phyloP scores from a whole-genome alignment of 37 sponge, comb jelly and placozoan genomes.

The Ephydatia muelleri region DNA sequence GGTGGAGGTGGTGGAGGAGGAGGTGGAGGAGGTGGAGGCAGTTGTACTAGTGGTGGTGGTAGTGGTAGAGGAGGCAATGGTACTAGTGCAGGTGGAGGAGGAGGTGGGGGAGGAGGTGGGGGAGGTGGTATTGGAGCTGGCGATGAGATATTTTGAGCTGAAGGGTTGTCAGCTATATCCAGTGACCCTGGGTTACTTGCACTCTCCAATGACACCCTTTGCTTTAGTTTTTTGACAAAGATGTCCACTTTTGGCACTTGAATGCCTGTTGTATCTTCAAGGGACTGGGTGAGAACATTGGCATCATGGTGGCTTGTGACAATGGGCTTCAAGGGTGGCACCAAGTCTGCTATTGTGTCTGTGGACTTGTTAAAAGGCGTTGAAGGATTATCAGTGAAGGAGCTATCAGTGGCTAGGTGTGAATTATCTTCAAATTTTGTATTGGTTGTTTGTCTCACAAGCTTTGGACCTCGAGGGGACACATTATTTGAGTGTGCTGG shows the following conservation, averaged over 20 bases:
- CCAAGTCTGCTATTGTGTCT: constrained; percentile 19
- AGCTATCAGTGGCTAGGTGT: background rate
- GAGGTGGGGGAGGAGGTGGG: too few species aligned
- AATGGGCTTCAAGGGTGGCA: constrained; percentile 11
- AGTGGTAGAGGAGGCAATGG: background rate
- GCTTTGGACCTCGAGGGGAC: background rate
- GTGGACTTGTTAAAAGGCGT: background rate
- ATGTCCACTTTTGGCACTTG: constrained; percentile 15
- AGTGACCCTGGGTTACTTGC: background rate
- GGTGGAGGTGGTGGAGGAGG: background rate
- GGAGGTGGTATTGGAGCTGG: too few species aligned
- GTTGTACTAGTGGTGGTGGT: background rate
- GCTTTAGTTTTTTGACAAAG: constrained; percentile 9
- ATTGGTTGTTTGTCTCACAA: background rate
- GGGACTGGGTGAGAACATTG: constrained; percentile 39
- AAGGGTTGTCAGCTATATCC: background rate
- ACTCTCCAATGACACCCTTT: background rate
- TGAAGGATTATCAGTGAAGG: background rate
- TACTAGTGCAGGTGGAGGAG: background rate
- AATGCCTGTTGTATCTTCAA: constrained; percentile 38
- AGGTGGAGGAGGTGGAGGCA: background rate
- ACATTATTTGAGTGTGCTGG: background rate
- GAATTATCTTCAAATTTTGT: background rate
- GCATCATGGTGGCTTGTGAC: constrained; percentile 25
- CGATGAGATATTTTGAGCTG: background rate